Conservation (phyloP, 2,888 invertebrate genomes). For the Hirudinaria manillensis region DNA sequence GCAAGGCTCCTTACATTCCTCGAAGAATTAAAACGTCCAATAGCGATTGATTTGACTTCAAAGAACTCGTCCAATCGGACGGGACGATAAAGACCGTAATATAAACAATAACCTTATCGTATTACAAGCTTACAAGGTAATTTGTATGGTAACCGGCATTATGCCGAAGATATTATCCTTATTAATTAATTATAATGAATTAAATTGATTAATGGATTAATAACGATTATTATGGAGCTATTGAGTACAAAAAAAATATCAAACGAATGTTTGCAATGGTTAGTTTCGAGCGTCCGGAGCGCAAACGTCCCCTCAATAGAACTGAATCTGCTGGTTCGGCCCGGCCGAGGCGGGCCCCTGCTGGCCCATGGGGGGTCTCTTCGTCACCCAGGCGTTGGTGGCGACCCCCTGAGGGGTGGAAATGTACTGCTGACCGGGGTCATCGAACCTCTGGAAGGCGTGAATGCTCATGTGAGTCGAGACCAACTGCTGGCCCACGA, state of each 20-base stretch:
- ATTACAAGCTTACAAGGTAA: too few species aligned
- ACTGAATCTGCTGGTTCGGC: constrained; percentile 3
- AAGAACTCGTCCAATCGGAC: too few species aligned
- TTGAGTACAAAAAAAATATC: neutral
- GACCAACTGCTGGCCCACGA: neutral
- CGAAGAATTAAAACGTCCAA: too few species aligned
- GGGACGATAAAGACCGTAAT: too few species aligned
- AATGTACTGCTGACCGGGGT: neutral
- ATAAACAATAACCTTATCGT: too few species aligned
- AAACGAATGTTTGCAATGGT: neutral
- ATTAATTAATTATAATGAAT: too few species aligned
- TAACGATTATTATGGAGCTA: neutral
- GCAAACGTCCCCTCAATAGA: neutral
- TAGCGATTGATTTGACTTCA: too few species aligned
- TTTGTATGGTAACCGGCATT: too few species aligned
- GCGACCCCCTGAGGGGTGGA: constrained; percentile 1
- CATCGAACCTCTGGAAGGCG: constrained; percentile 4
- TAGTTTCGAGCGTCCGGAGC: neutral
- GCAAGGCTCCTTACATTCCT: too few species aligned
- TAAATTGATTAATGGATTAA: neutral
- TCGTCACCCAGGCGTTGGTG: neutral
- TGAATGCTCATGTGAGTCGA: constrained; percentile 6
- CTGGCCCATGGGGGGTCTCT: neutral
- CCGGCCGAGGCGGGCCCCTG: neutral
- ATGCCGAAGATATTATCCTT: too few species aligned